Evolutionary conservation across 2,888 invertebrate genomes (phyloP).

Genomic region (Parochlus steinenii): DNA sequence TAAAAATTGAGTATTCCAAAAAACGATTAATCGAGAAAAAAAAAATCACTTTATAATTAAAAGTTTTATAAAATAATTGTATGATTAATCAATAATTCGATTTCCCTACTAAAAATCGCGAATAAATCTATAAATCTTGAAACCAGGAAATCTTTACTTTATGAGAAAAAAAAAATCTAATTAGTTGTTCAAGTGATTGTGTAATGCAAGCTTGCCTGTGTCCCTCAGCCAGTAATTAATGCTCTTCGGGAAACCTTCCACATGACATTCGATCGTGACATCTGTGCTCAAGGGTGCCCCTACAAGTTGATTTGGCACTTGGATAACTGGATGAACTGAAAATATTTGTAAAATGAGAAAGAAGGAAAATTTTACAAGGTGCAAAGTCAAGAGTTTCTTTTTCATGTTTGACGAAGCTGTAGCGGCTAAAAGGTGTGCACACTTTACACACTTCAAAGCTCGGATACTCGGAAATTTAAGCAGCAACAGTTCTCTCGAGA

Average conservation of each 20-base stretch:
- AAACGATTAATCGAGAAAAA: too few species aligned
- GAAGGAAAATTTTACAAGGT: neutral
- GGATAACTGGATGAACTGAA: constrained; percentile 78
- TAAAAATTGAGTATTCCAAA: too few species aligned
- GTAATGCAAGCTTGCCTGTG: constrained; percentile 44
- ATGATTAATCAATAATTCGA: too few species aligned
- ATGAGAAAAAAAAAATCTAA: neutral
- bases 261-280: constrained; percentile 75
- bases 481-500: too few species aligned
- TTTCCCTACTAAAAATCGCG: too few species aligned
- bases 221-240: constrained; percentile 85
- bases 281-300: constrained; percentile 76
- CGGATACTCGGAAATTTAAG: too few species aligned
- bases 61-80: neutral
- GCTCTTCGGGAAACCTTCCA: constrained; percentile 77
- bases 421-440: too few species aligned
- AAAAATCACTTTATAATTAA: neutral
- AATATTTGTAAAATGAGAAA: neutral
- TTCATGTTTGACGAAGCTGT: too few species aligned
- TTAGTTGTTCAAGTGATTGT: neutral
- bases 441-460: too few species aligned
- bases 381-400: neutral
- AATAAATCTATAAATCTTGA: neutral
- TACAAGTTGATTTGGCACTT: constrained; percentile 82
- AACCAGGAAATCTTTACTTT: neutral